Evolutionary conservation across 1,140 invertebrate genomes (phyloP).

Genomic region (Oncopodura yosiiana): DNA sequence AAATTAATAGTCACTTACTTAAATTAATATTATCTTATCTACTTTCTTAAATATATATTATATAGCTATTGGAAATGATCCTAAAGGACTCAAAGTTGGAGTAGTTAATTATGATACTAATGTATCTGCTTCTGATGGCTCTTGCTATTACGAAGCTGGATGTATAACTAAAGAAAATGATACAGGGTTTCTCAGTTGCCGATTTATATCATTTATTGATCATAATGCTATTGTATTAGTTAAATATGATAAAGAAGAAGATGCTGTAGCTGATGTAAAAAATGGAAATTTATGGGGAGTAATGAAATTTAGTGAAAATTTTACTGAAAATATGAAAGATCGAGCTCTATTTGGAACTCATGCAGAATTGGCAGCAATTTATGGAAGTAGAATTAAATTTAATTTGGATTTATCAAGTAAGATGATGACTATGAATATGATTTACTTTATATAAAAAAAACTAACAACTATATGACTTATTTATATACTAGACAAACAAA

Average conservation of each 20-base stretch:
- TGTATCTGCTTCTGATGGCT: neutral
- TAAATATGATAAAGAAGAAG: conserved; percentile 47
- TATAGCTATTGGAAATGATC: conserved; percentile 81
- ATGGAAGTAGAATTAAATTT: conserved; percentile 67
- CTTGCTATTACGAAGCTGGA: neutral
- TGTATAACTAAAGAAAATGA: conserved; percentile 16
- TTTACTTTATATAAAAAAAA: neutral
- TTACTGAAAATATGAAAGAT: conserved; percentile 64
- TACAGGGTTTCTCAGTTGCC: conserved; percentile 53
- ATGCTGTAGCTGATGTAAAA: conserved; percentile 58
- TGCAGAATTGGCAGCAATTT: conserved; percentile 62
- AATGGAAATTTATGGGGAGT: conserved; percentile 73
- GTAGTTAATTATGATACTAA: conserved; percentile 68
- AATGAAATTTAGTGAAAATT: conserved; percentile 73
- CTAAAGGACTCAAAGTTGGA: conserved; percentile 68
- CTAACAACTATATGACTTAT: neutral
- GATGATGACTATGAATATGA: conserved; percentile 36
- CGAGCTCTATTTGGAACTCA: conserved; percentile 57
- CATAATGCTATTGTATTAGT: conserved; percentile 12
- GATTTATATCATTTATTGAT: conserved; percentile 57
- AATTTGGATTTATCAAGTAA: conserved; percentile 86
- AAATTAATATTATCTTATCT: no score
- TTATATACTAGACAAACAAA: conserved; percentile 69
- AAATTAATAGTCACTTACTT: no score
- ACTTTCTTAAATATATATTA: conserved; percentile 89